Evolutionary conservation across 2,113 vertebrate genomes (phyloP), one percentile per base, ranked within the genome.

Genomic region (Microtus ochrogaster): DNA sequence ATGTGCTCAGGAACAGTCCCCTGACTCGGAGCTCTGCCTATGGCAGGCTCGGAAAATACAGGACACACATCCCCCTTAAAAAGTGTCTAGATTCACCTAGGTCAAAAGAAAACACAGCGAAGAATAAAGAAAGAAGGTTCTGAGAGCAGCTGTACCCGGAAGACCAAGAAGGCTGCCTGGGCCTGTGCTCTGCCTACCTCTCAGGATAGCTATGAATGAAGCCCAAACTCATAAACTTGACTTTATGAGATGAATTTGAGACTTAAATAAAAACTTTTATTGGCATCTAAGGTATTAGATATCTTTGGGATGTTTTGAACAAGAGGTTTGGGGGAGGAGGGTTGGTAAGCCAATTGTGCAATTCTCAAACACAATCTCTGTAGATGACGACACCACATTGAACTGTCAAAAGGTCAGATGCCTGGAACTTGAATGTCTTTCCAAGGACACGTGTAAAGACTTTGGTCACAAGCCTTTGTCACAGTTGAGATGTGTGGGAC

Each of bases 21-120:
- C 78, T 66, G 58, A 73, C 74, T 88, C 0, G 1, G 22, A 4
- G 68, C 24, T 3, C 36, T 76, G 22, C 55, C 49, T 0, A 14
- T 36, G 44, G 78, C 47, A 58, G 83, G 58, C 55, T 26, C 47
- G 2, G 19, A 0, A 3, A 10, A 16, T 0, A 10, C 26, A 66
- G 41, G 33, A 58, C 16, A 36, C 0, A 26, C 7, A 13, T 1
- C 49, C 47, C 58, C 28, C 72, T 77, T 0, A 0, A 47, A 90
- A 41, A 90, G 74, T 61, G 90, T 76, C 63, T 65, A 89, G 86
- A 81, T 39, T 58, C 16, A n/a, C 58, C 26, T 30, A 68, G 21
- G 94, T 74, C 70, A 70, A 92, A 94, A 82, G 55, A 65, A 82
- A 76, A 91, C 68, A 17, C 13, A 30, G 70, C 63, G 74, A 92